These are phyloP conservation scores for Carposina sasakii DNA, from an alignment of 1,140 invertebrate species.

Conservation along the genomic window DNA sequence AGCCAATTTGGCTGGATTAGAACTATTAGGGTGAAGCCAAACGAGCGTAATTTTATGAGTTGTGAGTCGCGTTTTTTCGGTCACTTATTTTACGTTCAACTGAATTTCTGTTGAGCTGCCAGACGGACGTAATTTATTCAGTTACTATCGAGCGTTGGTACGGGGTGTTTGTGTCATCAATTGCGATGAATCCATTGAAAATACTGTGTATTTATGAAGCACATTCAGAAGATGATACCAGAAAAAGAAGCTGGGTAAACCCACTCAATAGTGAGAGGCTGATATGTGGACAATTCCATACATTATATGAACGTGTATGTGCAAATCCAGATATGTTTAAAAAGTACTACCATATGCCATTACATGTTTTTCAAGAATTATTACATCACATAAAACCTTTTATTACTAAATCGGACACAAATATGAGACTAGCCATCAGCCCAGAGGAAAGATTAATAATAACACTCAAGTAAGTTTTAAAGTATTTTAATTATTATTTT, in stretches of 20 bases:
- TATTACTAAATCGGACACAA: slow-evolving; percentile 25
- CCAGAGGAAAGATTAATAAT: too few species aligned
- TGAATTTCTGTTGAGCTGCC: slow-evolving; percentile 1
- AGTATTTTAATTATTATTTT: too few species aligned
- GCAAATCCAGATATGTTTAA: slow-evolving; percentile 27
- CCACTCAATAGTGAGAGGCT: slow-evolving; percentile 23
- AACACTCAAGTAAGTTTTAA: too few species aligned
- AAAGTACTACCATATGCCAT: slow-evolving; percentile 25
- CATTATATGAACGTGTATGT: slow-evolving; percentile 24
- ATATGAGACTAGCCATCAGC: slow-evolving; percentile 22
- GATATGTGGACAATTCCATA: slow-evolving; percentile 23
- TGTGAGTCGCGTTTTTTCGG: slow-evolving; percentile 2
- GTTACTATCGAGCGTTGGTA: slow-evolving; percentile 3
- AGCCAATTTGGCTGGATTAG: too few species aligned
- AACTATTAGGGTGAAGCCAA: too few species aligned
- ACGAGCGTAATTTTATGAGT: slow-evolving; percentile 3
- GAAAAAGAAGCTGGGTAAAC: slow-evolving; percentile 27
- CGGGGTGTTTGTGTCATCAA: slow-evolving; percentile 18
- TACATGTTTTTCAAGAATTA: slow-evolving; percentile 30
- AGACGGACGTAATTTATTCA: slow-evolving; percentile 4
- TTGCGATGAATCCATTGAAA: slow-evolving; percentile 24
- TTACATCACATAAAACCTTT: slow-evolving; percentile 23
- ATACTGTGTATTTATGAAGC: slow-evolving; percentile 27
- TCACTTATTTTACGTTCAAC: slow-evolving; percentile 1
- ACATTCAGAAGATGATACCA: slow-evolving; percentile 27